These are phyloP conservation scores for Emydura subglobosa DNA, from an alignment of 2,113 vertebrate species.

Conservation along the genomic window DNA sequence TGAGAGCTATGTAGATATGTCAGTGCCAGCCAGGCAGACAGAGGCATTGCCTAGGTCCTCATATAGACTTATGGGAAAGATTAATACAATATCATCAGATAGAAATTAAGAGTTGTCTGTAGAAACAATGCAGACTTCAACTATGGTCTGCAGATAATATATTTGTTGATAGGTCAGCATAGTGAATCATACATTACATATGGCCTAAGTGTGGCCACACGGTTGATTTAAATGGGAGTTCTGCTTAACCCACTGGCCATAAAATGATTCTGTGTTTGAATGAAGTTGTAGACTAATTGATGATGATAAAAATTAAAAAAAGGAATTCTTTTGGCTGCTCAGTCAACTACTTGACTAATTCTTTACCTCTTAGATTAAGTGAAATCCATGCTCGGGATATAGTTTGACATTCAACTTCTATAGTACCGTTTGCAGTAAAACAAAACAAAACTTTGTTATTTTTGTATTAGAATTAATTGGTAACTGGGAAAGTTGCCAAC, in stretches of 20 bases:
- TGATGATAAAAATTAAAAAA: background rate
- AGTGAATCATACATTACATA: accelerated
- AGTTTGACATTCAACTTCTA: background rate
- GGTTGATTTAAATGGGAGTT: background rate
- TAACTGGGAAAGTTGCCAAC: constrained; percentile 40
- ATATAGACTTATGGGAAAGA: background rate
- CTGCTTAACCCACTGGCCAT: background rate
- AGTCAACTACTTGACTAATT: background rate
- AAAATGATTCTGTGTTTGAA: background rate
- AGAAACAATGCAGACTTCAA: background rate
- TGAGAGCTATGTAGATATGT: constrained; percentile 26
- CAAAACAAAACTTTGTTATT: background rate
- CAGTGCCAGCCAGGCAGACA: background rate
- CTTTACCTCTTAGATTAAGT: background rate
- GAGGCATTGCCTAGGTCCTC: background rate
- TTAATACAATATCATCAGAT: background rate
- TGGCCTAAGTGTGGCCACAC: background rate
- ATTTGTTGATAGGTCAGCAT: background rate
- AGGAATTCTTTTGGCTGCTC: background rate
- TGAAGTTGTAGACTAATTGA: background rate
- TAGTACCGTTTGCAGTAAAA: background rate
- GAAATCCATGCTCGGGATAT: background rate
- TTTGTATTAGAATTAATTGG: constrained; percentile 24
- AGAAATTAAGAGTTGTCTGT: background rate
- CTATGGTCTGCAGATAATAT: background rate